Base-by-base conservation (phyloP, 2,797 vertebrate genomes). In the Arctocebus calabarensis region DNA sequence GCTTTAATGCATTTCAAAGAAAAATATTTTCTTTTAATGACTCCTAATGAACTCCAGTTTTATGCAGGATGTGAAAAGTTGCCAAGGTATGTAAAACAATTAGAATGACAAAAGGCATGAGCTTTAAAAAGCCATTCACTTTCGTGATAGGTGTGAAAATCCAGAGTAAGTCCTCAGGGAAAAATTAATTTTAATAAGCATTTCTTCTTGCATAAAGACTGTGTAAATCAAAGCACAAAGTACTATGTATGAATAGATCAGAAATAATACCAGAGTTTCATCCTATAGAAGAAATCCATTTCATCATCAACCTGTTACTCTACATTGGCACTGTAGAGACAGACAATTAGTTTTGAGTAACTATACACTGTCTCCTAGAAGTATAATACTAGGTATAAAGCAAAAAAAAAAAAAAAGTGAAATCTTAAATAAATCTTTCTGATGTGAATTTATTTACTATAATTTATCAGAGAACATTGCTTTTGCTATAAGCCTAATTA, bases 161-260 rank as follows among this genome's bases (percentile, higher is more conserved):
- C 74, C 57, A 96, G 91, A 98, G 97, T 92, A 97, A 96, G 81
- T 97, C 98, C 77, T 97, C 78, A 91, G 97, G 97, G 97, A 90
- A 97, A 98, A 98, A 97, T 91, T 97, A 98, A 98, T 98, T 98
- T 97, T 98, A 98, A 98, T 97, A 98, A 97, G 94, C 77, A 98
- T 97, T 96, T 91, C n/a, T 95, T 89, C 37, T n/a, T 96, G 64
- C 96, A 97, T 73, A 93, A 97, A 96, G 82, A 83, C 82, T 97
- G 22, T 91, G 37, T 94, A 98, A 98, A 97, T 94, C 91, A 64
- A 92, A 83, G 85, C 97, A 81, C 82, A 86, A 96, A 94, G 62
- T 96, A 68, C 17, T 66, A 8, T 91, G 32, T 37, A 88, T 84
- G 91, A 97, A 96, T 97, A 74, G 81, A 48, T 92, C 75, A 94